These are phyloP conservation scores for Pongo abelii DNA, from an alignment of 2,113 vertebrate species.

Conservation along the genomic window DNA sequence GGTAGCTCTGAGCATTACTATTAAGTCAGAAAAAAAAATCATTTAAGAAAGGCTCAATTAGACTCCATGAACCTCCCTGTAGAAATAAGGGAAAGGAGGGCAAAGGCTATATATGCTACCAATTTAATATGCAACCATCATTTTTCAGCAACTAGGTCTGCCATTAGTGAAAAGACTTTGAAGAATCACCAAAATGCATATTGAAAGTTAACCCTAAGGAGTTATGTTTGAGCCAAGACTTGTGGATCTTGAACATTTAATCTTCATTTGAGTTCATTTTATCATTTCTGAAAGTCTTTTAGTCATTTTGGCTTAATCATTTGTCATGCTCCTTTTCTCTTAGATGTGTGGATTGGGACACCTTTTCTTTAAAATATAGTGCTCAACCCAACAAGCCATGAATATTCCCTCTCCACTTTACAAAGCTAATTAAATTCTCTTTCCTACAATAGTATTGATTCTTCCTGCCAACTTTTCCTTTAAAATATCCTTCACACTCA, in stretches of 20 bases:
- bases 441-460: constrained; percentile 63
- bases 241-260: constrained; percentile 53
- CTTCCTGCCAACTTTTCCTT: constrained; percentile 69
- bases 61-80: neutral
- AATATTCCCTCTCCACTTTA: constrained; percentile 71
- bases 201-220: constrained; percentile 69
- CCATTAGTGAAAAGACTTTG: constrained; percentile 57
- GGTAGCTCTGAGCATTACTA: neutral
- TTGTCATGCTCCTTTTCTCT: constrained; percentile 68
- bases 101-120: neutral
- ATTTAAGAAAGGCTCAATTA: constrained; percentile 14
- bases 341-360: constrained; percentile 67
- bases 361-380: constrained; percentile 74
- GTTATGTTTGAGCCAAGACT: constrained; percentile 66
- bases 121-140: constrained; percentile 16
- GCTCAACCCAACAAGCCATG: constrained; percentile 69
- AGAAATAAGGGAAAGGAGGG: neutral
- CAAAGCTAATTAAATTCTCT: constrained; percentile 74
- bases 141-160: constrained; percentile 50
- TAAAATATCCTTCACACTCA: constrained; percentile 68
- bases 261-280: constrained; percentile 71
- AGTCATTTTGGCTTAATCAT: constrained; percentile 70
- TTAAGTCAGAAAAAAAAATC: neutral
- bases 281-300: constrained; percentile 70
- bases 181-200: constrained; percentile 62